Percentiles rank a stretch among this genome's conserved stretches.
phyloP scores from a whole-genome alignment of 1,140 invertebrate species.

The Pogonognathellus flavescens region DNA sequence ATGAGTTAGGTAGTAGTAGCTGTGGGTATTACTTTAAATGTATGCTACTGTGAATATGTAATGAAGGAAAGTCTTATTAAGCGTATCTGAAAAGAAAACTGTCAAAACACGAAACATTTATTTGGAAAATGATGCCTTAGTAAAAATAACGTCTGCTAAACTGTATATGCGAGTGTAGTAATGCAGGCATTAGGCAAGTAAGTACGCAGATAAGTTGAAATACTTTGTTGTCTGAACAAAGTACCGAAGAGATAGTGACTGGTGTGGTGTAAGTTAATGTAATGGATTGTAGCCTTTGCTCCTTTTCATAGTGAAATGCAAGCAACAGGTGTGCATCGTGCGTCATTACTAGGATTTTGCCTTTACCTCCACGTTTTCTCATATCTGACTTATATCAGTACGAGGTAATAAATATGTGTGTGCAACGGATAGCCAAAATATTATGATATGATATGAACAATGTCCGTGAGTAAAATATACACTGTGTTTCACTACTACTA shows the following conservation, averaged over 20 bases:
- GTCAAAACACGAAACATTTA: background rate
- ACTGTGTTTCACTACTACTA: too few relatives aligned
- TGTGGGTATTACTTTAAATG: too few relatives aligned
- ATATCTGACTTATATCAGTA: too few relatives aligned
- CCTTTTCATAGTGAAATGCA: background rate
- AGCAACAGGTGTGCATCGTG: conserved; percentile 44
- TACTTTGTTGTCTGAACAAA: conserved; percentile 1
- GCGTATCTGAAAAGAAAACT: background rate
- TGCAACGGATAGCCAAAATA: too few relatives aligned
- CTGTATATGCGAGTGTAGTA: background rate
- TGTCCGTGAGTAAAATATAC: too few relatives aligned
- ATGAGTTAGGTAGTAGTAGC: background rate
- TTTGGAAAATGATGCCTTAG: background rate
- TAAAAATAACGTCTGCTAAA: background rate
- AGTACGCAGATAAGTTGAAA: background rate
- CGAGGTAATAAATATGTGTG: too few relatives aligned
- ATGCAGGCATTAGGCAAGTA: too few relatives aligned
- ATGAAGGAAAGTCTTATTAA: conserved; percentile 21
- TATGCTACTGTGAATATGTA: conserved; percentile 2
- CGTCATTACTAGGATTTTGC: conserved; percentile 41
- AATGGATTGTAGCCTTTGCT: conserved; percentile 36
- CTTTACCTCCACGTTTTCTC: conserved; percentile 14
- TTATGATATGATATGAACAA: too few relatives aligned
- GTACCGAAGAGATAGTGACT: background rate
- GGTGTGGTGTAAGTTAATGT: conserved; percentile 27